Percentiles rank a stretch among this genome's conserved stretches.
These are phyloP conservation scores for Pygoscelis adeliae DNA, from an alignment of 2,113 vertebrate species.

Conservation along the genomic window DNA sequence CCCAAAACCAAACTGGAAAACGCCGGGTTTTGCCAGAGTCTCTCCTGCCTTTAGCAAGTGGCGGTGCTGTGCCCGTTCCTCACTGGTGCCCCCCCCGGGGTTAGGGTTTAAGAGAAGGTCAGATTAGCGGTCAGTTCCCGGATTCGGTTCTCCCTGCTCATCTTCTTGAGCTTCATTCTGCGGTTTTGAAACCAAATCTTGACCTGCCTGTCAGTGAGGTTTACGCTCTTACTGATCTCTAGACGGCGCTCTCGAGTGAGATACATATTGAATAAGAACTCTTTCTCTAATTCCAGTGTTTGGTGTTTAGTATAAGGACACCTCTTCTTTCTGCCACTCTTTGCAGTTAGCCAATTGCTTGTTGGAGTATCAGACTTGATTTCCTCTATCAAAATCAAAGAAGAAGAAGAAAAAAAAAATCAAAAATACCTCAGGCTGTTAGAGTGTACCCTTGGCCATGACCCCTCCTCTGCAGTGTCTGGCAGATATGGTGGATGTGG, in stretches of 20 bases:
- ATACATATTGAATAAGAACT: constrained; percentile 99
- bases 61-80: constrained; percentile 67
- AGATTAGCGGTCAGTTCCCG: constrained; percentile 98
- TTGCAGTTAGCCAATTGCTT: constrained; percentile 98
- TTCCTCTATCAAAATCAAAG: constrained; percentile 88
- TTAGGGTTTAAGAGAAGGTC: constrained; percentile 93
- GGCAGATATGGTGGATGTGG: constrained; percentile 60
- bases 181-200: constrained; percentile 99
- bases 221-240: constrained; percentile 99
- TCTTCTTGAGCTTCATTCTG: constrained; percentile 99
- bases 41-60: constrained; percentile 76
- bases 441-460: constrained; percentile 81
- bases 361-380: constrained; percentile 90
- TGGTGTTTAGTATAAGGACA: constrained; percentile 99
- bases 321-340: constrained; percentile 98
- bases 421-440: constrained; percentile 70
- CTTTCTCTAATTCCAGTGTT: constrained; percentile 99
- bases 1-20: constrained; percentile 68
- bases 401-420: constrained; percentile 74
- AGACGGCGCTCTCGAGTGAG: constrained; percentile 99
- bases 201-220: constrained; percentile 99
- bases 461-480: constrained; percentile 70
- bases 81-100: constrained; percentile 59
- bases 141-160: constrained; percentile 99
- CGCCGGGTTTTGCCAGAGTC: constrained; percentile 77